These are phyloP conservation scores for Eupithecia tripunctaria DNA, from an alignment of 2,888 invertebrate genomes.

Conservation along the genomic window DNA sequence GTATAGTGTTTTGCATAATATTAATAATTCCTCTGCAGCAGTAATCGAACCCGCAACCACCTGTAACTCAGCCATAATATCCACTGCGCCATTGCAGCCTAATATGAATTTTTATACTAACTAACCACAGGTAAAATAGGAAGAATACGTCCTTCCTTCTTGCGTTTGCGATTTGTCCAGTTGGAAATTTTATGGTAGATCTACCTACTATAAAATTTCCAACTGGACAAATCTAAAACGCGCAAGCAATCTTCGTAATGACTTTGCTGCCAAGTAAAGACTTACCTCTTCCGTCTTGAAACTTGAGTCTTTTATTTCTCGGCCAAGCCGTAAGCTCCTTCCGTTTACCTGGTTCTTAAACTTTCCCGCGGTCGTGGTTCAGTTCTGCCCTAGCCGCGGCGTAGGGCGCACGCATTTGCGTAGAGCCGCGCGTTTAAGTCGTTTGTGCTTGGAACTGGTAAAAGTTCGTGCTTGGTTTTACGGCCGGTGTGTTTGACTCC, in stretches of 20 bases:
- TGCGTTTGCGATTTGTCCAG: no score
- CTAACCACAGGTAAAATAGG: background rate
- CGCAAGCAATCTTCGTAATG: background rate
- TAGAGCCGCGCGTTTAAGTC: slow-evolving; percentile 8
- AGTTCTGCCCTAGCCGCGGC: slow-evolving; percentile 18
- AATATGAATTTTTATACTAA: background rate
- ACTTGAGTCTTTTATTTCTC: background rate
- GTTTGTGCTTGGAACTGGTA: background rate
- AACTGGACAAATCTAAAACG: background rate
- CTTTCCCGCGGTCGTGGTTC: slow-evolving; percentile 19
- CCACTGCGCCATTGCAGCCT: background rate
- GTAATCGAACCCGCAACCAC: background rate
- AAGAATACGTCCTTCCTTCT: no score
- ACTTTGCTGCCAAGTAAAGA: background rate
- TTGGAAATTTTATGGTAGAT: no score
- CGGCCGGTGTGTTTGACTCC: slow-evolving; percentile 21
- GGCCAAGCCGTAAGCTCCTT: background rate
- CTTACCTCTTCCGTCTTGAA: background rate
- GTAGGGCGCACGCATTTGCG: slow-evolving; percentile 19
- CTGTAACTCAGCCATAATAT: background rate
- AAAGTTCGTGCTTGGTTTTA: slow-evolving; percentile 16
- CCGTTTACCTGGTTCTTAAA: slow-evolving; percentile 2
- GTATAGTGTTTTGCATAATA: background rate
- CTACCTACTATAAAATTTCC: background rate
- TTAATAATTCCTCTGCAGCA: background rate